Evolutionary conservation across 1,140 invertebrate genomes (phyloP).

Genomic region (Goniozus legneri): DNA sequence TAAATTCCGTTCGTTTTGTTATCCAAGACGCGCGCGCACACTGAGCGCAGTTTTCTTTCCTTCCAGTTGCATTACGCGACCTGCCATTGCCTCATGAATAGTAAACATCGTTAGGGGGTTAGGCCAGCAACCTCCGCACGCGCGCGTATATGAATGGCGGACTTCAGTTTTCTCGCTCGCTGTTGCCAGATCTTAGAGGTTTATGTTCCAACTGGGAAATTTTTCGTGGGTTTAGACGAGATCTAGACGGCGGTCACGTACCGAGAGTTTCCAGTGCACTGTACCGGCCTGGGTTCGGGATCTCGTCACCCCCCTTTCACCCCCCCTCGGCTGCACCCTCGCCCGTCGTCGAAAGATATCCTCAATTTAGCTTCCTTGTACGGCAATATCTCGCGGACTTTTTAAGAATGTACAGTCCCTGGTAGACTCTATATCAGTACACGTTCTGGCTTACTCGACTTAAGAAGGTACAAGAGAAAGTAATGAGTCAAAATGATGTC

Average conservation of each 20-base stretch:
- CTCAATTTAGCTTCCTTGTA: background rate
- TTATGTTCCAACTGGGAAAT: constrained; percentile 6
- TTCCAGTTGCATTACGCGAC: constrained; percentile 6
- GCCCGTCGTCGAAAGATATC: background rate
- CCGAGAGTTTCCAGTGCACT: constrained; percentile 7
- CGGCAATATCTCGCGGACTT: background rate
- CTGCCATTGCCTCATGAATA: constrained; percentile 9
- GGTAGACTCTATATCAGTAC: too few relatives aligned
- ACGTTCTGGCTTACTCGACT: too few relatives aligned
- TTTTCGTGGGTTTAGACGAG: constrained; percentile 10
- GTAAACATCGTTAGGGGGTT: background rate
- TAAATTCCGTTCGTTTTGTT: too few relatives aligned
- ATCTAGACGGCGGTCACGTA: constrained; percentile 15
- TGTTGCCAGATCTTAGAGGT: background rate
- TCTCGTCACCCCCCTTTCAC: background rate
- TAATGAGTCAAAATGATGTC: too few relatives aligned
- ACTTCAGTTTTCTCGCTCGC: background rate
- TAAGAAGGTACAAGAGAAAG: too few relatives aligned
- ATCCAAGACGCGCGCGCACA: too few relatives aligned
- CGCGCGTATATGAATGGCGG: background rate
- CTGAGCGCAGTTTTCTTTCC: too few relatives aligned
- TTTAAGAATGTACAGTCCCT: background rate
- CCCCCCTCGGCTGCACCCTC: too few relatives aligned
- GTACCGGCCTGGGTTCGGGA: background rate
- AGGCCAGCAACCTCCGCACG: too few relatives aligned